Evolutionary conservation across 1,140 invertebrate species (phyloP).

Genomic region (Laupala kohalensis): DNA sequence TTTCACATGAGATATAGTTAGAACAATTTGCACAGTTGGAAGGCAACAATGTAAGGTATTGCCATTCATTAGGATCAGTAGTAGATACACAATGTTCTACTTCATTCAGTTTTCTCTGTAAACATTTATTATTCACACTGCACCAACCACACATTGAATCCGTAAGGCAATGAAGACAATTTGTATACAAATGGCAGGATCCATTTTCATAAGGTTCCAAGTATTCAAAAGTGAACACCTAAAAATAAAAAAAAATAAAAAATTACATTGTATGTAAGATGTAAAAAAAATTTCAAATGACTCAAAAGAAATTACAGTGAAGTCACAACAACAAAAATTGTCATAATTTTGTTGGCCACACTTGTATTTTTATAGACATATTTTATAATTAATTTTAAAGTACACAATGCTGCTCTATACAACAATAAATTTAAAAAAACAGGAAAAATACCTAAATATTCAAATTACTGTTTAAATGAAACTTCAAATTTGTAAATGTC

Average conservation of each 20-base stretch:
- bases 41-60: constrained; percentile 65
- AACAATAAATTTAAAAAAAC: too few relatives aligned
- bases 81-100: constrained; percentile 35
- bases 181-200: constrained; percentile 61
- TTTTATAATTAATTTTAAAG: too few relatives aligned
- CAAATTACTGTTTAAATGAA: not conserved
- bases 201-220: constrained; percentile 72
- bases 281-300: not conserved
- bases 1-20: constrained; percentile 73
- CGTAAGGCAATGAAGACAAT: constrained; percentile 75
- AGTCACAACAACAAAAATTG: too few relatives aligned
- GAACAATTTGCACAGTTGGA: constrained; percentile 73
- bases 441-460: not conserved
- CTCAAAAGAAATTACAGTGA: too few relatives aligned
- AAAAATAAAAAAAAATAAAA: constrained; percentile 11
- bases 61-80: constrained; percentile 40
- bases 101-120: constrained; percentile 48
- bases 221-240: constrained; percentile 76
- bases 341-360: too few relatives aligned
- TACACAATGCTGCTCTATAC: too few relatives aligned
- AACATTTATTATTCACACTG: constrained; percentile 48
- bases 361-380: too few relatives aligned
- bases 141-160: constrained; percentile 89
- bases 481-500: too few relatives aligned
- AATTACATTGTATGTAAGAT: not conserved